These are phyloP conservation scores for Atrichornis clamosus DNA, from an alignment of 2,113 vertebrate species.

Conservation along the genomic window DNA sequence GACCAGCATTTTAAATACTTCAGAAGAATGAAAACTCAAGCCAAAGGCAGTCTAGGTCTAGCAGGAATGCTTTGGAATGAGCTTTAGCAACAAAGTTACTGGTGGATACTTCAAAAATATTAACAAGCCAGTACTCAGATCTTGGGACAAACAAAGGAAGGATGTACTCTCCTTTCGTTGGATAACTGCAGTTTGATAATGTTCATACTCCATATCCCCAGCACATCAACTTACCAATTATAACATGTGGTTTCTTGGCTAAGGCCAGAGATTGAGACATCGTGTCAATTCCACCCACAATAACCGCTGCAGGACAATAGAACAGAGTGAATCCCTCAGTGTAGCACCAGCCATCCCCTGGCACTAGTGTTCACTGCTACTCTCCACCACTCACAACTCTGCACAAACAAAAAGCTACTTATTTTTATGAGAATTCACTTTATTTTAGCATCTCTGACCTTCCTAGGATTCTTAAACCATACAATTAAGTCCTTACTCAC, in stretches of 20 bases:
- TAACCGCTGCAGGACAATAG: slow-evolving; percentile 78
- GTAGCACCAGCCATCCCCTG: not conserved
- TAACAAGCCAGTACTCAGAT: not conserved
- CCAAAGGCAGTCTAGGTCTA: not conserved
- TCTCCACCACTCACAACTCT: not conserved
- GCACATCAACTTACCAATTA: slow-evolving; percentile 85
- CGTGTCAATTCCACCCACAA: slow-evolving; percentile 95
- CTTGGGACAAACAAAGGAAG: not conserved
- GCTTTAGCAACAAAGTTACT: not conserved
- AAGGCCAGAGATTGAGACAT: slow-evolving; percentile 96
- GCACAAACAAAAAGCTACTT: not conserved
- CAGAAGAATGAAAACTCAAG: not conserved
- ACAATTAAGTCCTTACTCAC: not conserved
- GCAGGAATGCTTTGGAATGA: not conserved
- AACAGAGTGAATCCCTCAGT: not conserved
- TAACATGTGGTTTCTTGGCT: slow-evolving; percentile 94
- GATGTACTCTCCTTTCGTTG: not conserved
- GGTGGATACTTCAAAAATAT: not conserved
- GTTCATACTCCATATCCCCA: not conserved
- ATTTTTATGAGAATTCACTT: not conserved
- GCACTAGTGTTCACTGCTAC: not conserved
- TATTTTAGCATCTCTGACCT: not conserved
- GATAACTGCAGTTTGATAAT: not conserved
- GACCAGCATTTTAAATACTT: not conserved
- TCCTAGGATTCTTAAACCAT: not conserved